Percentiles rank a stretch among this genome's conserved stretches.
Conservation (phyloP, 2,888 invertebrate species). For the Ischnus inquisitorius region DNA sequence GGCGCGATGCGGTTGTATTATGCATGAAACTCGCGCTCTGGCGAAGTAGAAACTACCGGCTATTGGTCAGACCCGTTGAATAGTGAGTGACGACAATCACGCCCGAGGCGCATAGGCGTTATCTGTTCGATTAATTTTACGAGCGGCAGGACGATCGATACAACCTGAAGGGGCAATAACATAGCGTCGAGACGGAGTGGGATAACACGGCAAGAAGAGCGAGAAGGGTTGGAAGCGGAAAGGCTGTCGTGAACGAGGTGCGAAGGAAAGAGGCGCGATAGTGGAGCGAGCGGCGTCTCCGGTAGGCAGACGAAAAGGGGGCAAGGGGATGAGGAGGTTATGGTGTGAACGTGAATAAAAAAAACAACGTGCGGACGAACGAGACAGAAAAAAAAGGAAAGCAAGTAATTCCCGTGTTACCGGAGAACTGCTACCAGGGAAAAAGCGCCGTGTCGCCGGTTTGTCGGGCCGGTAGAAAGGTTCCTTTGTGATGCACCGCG, state of each 20-base stretch:
- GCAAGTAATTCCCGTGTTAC: constrained; percentile 42
- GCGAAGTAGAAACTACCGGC: constrained; percentile 29
- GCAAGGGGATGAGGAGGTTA: neutral
- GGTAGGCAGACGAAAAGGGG: neutral
- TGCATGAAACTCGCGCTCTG: neutral
- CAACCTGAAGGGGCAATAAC: constrained; percentile 26
- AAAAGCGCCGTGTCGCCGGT: constrained; percentile 28
- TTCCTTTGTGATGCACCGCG: constrained; percentile 25
- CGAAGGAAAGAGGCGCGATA: neutral
- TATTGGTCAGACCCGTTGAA: constrained; percentile 26
- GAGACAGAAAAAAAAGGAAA: constrained; percentile 3
- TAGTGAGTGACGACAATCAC: constrained; percentile 12
- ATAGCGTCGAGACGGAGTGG: constrained; percentile 11
- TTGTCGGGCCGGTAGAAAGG: constrained; percentile 40
- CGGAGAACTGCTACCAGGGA: constrained; percentile 43
- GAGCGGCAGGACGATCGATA: constrained; percentile 6
- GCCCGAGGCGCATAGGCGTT: neutral
- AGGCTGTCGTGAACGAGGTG: constrained; percentile 34
- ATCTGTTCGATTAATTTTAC: constrained; percentile 22
- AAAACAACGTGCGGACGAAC: neutral
- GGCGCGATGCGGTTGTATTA: neutral
- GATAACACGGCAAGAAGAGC: constrained; percentile 9
- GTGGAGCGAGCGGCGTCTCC: neutral
- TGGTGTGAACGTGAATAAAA: constrained; percentile 10
- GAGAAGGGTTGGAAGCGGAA: neutral